Percentiles rank a stretch among this genome's conserved stretches.
phyloP scores from a whole-genome alignment of 2,888 invertebrate species.

The Panzeria rudis region DNA sequence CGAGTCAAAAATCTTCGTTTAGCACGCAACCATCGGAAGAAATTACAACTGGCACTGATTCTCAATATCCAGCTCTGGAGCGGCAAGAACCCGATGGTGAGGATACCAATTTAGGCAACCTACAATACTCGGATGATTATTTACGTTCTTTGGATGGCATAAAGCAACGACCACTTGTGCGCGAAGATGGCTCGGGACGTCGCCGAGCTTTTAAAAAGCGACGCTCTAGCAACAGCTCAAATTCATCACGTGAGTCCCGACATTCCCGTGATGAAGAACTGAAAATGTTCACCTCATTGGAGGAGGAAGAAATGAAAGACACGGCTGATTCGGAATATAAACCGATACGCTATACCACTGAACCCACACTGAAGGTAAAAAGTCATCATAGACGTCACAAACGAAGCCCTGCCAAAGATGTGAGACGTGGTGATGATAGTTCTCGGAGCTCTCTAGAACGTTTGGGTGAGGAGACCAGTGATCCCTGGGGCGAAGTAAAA shows the following conservation, averaged over 20 bases:
- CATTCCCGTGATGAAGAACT: constrained; percentile 87
- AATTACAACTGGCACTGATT: constrained; percentile 66
- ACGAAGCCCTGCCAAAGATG: constrained; percentile 81
- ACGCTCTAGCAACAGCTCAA: constrained; percentile 85
- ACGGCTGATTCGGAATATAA: constrained; percentile 79
- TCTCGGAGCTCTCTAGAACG: constrained; percentile 77
- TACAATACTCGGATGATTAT: constrained; percentile 83
- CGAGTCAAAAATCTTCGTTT: constrained; percentile 79
- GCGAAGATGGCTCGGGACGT: constrained; percentile 87
- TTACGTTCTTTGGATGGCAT: constrained; percentile 87
- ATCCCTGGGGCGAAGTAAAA: constrained; percentile 82
- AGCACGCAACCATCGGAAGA: constrained; percentile 80
- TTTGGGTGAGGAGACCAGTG: constrained; percentile 80
- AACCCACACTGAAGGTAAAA: constrained; percentile 80
- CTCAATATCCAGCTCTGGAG: constrained; percentile 83
- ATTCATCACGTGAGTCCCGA: constrained; percentile 86
- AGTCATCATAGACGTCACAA: constrained; percentile 80
- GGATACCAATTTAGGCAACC: constrained; percentile 77
- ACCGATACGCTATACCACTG: constrained; percentile 81
- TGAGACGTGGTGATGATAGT: constrained; percentile 72
- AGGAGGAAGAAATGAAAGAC: constrained; percentile 85
- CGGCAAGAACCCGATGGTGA: constrained; percentile 84
- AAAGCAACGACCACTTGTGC: constrained; percentile 86
- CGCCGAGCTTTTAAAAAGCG: constrained; percentile 87
- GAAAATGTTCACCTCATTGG: constrained; percentile 87